A percentile compares a stretch with the other conserved stretches of the same genome.
Evolutionary conservation across 1,140 invertebrate species (phyloP).

Genomic region (Galendromus occidentalis): DNA sequence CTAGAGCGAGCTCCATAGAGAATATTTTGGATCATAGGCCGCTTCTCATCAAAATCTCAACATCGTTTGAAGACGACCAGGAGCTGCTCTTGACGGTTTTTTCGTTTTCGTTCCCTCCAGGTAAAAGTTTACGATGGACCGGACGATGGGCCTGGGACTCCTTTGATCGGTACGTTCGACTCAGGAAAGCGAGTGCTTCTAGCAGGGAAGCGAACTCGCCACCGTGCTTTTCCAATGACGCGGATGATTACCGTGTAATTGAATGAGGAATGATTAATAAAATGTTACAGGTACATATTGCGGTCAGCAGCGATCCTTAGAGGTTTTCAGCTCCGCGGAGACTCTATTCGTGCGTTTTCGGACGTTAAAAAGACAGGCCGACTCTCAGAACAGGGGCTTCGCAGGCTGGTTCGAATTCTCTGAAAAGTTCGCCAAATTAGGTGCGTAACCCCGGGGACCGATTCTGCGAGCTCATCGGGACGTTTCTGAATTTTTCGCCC

Average conservation of each 20-base stretch:
- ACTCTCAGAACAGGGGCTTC: slow-evolving; percentile 81
- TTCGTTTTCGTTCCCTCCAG: no score
- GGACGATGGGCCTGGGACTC: slow-evolving; percentile 42
- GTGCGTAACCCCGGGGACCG: slow-evolving; percentile 31
- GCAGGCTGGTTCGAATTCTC: slow-evolving; percentile 89
- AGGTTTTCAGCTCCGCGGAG: slow-evolving; percentile 76
- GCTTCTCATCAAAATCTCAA: no score
- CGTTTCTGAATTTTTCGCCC: neutral
- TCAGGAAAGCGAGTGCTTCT: no score
- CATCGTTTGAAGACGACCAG: no score
- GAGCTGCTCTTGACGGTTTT: no score
- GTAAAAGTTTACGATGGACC: slow-evolving; percentile 88
- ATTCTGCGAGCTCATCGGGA: neutral
- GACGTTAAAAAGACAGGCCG: slow-evolving; percentile 64
- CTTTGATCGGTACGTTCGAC: slow-evolving; percentile 42
- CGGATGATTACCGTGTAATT: no score
- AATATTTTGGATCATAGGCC: no score
- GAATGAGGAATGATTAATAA: no score
- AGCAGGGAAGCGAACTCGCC: no score
- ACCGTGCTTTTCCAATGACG: no score
- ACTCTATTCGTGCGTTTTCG: slow-evolving; percentile 69
- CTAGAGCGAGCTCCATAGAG: no score
- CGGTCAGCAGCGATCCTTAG: slow-evolving; percentile 84
- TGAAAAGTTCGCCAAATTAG: slow-evolving; percentile 84
- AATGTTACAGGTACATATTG: slow-evolving; percentile 59